A percentile compares a stretch with the other conserved stretches of the same genome.
phyloP scores from a whole-genome alignment of 2,888 invertebrate genomes.

The Brachypterus glaber region DNA sequence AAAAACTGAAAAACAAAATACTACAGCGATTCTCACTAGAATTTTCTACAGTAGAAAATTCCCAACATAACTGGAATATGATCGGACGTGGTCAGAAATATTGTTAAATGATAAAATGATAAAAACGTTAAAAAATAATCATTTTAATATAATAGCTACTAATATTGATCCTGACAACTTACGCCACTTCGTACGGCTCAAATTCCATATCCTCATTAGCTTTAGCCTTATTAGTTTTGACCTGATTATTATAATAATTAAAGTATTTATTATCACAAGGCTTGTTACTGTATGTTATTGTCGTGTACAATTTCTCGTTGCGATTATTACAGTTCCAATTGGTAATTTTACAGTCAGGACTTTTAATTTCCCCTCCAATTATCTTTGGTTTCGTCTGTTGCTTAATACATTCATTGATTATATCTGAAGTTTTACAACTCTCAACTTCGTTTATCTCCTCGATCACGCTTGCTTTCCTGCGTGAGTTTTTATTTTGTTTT shows the following conservation, averaged over 20 bases:
- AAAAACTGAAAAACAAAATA: too few relatives aligned
- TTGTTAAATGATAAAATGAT: too few relatives aligned
- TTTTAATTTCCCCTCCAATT: constrained; percentile 43
- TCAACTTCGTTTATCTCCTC: constrained; percentile 16
- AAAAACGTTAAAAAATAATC: too few relatives aligned
- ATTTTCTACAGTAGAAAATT: too few relatives aligned
- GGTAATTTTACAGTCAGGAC: constrained; percentile 31
- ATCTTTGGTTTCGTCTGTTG: constrained; percentile 39
- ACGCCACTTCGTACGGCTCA: constrained; percentile 46
- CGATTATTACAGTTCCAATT: constrained; percentile 31
- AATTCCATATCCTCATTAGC: constrained; percentile 79
- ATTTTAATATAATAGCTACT: too few relatives aligned
- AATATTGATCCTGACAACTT: too few relatives aligned
- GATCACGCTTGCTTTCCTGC: constrained; percentile 19
- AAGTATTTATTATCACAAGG: constrained; percentile 29
- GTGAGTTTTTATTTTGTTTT: constrained; percentile 36
- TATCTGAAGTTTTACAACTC: constrained; percentile 7
- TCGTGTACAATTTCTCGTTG: constrained; percentile 24
- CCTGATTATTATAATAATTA: constrained; percentile 46
- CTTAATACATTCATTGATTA: constrained; percentile 32
- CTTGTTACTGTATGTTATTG: constrained; percentile 26
- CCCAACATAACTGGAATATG: too few relatives aligned
- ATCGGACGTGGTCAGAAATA: too few relatives aligned
- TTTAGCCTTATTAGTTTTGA: constrained; percentile 38
- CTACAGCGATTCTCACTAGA: too few relatives aligned